Conservation (phyloP, 2,113 vertebrate species). For the Bettongia penicillata region DNA sequence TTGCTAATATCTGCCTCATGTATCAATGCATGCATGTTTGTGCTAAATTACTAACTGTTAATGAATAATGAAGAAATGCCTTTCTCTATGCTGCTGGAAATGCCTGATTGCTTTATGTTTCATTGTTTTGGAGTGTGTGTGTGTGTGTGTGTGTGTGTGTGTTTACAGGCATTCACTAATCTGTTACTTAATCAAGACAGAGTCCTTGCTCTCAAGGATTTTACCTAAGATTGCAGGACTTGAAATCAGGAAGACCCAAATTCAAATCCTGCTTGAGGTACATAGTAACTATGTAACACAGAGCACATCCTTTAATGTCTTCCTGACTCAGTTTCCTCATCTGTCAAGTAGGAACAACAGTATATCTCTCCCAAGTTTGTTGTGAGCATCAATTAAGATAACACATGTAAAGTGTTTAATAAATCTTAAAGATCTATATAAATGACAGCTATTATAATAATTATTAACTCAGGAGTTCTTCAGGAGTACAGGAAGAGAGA, state of each 20-base stretch:
- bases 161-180: neutral
- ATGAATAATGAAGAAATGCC: neutral
- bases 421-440: slow-evolving; percentile 25
- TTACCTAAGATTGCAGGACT: neutral
- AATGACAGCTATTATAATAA: neutral
- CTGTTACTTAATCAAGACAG: neutral
- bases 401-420: neutral
- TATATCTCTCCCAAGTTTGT: neutral
- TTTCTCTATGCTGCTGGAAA: neutral
- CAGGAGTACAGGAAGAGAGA: neutral
- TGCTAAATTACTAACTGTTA: neutral
- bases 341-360: neutral
- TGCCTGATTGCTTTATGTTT: neutral
- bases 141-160: neutral
- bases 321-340: neutral
- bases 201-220: neutral
- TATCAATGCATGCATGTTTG: neutral
- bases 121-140: neutral
- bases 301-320: neutral
- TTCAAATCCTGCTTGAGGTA: neutral
- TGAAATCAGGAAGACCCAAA: neutral
- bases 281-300: neutral
- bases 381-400: neutral
- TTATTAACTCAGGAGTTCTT: neutral
- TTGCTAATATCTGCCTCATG: neutral